A percentile compares a stretch with the other conserved stretches of the same genome.
These are phyloP conservation scores for Puffinus mauretanicus DNA, from an alignment of 2,113 vertebrate genomes.

Conservation along the genomic window DNA sequence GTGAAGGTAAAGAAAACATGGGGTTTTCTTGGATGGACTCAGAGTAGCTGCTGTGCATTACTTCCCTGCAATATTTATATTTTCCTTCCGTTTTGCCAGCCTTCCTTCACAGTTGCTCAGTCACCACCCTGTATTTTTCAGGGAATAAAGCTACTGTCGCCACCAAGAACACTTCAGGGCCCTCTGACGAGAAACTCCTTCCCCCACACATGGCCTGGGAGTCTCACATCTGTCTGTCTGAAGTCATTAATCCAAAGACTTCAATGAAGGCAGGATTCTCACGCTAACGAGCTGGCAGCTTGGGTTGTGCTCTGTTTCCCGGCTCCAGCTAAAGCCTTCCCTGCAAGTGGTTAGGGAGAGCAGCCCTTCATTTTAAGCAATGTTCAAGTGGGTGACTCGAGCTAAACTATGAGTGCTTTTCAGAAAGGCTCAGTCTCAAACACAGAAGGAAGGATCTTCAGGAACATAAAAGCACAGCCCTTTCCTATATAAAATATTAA, in stretches of 20 bases:
- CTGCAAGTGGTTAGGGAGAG: background rate
- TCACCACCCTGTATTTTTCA: background rate
- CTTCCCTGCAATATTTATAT: background rate
- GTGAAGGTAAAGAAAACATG: background rate
- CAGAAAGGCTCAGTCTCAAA: background rate
- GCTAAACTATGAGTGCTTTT: background rate
- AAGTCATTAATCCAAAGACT: constrained; percentile 57
- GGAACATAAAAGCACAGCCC: background rate
- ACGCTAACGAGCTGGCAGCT: constrained; percentile 46
- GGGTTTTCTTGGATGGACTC: background rate
- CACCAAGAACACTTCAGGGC: background rate
- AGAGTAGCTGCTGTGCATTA: background rate
- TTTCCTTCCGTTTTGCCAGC: background rate
- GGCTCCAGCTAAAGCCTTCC: background rate
- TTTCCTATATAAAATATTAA: background rate
- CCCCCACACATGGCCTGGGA: background rate
- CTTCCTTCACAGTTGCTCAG: background rate
- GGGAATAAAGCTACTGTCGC: background rate
- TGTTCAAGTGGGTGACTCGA: background rate
- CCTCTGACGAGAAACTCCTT: background rate
- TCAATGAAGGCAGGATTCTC: background rate
- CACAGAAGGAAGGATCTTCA: background rate
- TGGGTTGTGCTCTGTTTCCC: background rate
- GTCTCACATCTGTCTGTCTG: constrained; percentile 54
- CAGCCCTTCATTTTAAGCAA: background rate